Evolutionary conservation across 2,888 invertebrate genomes (phyloP), one percentile per base, ranked within the genome.

Genomic region (Hypena proboscidalis): DNA sequence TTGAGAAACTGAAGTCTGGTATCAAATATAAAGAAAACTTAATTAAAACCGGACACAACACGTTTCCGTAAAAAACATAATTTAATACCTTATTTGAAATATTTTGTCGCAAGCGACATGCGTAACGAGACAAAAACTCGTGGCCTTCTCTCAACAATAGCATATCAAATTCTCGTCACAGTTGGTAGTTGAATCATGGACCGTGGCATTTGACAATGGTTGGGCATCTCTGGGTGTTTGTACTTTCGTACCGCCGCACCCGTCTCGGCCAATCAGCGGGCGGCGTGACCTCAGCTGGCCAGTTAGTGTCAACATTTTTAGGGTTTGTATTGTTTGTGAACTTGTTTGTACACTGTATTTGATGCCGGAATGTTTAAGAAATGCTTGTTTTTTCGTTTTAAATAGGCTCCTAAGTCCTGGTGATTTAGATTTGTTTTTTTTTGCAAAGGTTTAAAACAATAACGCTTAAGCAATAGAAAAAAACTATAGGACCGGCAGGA

Each of bases 91-190:
- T 27, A 40, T 32, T 42, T 34, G 23, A 50, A 42, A 49, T 58
- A 61, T 52, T 59, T 57, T 37, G 50, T 45, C 40, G 45, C 30
- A 36, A 49, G 32, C 32, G 14, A 52, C 43, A 53, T 49, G 49
- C 52, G 44, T 53, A 52, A 47, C 15, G 22, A 33, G 37, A 48
- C 41, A 57, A 68, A 63, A 66, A 57, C 47, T 13, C 23, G 8
- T 32, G 73, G 60, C 77, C 74, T 75, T 67, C 50, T 56, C 53
- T 29, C 54, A 67, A 82, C 80, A 82, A 81, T 77, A 59, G 67
- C 74, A 70, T 82, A 81, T 82, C 79, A 79, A 78, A 78, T 81
- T 70, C 65, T 42, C 70, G 78, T 79, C 69, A 79, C 79, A 81
- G 76, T 67, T 52, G 73, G 67, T 74, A 65, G 68, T 68, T 67